These are phyloP conservation scores for Erythrolamprus reginae DNA, from an alignment of 2,113 vertebrate species.

Conservation along the genomic window DNA sequence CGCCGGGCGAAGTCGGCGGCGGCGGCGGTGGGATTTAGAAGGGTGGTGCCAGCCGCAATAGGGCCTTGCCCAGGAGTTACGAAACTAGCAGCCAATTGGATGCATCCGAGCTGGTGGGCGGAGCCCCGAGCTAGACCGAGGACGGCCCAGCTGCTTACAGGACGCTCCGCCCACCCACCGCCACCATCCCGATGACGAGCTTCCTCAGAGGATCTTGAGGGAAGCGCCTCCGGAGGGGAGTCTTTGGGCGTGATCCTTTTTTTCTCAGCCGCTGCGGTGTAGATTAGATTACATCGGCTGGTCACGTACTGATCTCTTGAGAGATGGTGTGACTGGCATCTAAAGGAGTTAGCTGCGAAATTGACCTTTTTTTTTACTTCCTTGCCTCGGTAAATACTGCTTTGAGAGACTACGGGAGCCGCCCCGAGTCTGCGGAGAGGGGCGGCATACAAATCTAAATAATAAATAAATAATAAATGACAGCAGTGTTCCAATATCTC, in stretches of 20 bases:
- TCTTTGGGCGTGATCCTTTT: background rate
- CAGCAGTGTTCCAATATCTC: too few species aligned
- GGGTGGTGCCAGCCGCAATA: background rate
- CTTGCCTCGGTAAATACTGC: background rate
- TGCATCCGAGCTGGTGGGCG: background rate
- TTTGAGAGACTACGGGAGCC: too few species aligned
- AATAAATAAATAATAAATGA: too few species aligned
- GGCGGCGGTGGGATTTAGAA: background rate
- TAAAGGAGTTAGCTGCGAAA: too few species aligned
- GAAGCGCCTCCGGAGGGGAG: background rate
- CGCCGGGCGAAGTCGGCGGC: background rate
- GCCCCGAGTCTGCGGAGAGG: too few species aligned
- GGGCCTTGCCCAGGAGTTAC: background rate
- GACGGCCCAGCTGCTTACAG: background rate
- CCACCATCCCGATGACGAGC: background rate
- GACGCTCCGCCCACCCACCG: background rate
- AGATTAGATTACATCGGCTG: background rate
- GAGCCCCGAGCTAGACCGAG: background rate
- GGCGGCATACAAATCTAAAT: too few species aligned
- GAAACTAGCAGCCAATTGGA: slow-evolving; percentile 4
- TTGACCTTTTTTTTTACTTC: background rate
- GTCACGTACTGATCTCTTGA: background rate
- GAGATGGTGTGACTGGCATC: too few species aligned
- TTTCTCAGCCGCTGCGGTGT: too few species aligned
- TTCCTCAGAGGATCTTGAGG: background rate